Evolutionary conservation across 2,888 invertebrate species (phyloP).

Genomic region (Spodoptera exigua): DNA sequence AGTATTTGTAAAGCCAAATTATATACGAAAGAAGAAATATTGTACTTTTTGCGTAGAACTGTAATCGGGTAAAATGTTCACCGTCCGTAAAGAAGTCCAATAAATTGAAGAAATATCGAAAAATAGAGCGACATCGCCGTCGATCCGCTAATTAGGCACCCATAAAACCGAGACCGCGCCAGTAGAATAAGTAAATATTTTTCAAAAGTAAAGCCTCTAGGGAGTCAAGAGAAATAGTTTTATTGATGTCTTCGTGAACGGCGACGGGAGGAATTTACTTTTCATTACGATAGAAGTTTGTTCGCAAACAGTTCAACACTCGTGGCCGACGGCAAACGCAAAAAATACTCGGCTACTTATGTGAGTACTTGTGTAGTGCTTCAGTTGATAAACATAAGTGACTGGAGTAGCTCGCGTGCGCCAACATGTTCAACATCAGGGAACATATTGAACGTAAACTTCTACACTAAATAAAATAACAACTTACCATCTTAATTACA

Average conservation of each 20-base stretch:
- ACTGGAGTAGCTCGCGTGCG: conserved; percentile 35
- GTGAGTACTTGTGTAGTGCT: conserved; percentile 36
- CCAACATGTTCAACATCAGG: conserved; percentile 25
- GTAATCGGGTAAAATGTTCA: conserved; percentile 50
- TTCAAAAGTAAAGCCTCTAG: conserved; percentile 68
- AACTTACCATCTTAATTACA: conserved; percentile 31
- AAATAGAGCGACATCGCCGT: conserved; percentile 49
- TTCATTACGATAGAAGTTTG: conserved; percentile 85
- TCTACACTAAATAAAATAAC: conserved; percentile 30
- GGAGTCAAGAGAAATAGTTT: conserved; percentile 77
- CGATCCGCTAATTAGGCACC: conserved; percentile 57
- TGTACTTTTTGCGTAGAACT: conserved; percentile 29
- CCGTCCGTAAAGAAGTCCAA: conserved; percentile 47
- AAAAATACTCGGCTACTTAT: conserved; percentile 52
- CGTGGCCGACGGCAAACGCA: conserved; percentile 55
- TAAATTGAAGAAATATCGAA: conserved; percentile 60
- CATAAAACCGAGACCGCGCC: conserved; percentile 58
- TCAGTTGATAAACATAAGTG: conserved; percentile 48
- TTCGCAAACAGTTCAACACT: conserved; percentile 80
- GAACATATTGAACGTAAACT: conserved; percentile 4
- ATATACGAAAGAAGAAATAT: conserved; percentile 30
- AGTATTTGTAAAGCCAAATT: conserved; percentile 15
- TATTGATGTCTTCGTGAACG: conserved; percentile 79
- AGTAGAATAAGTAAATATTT: conserved; percentile 79
- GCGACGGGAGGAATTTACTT: conserved; percentile 79